Evolutionary conservation across 1,140 invertebrate genomes (phyloP).

Genomic region (Aradophagus sp.): DNA sequence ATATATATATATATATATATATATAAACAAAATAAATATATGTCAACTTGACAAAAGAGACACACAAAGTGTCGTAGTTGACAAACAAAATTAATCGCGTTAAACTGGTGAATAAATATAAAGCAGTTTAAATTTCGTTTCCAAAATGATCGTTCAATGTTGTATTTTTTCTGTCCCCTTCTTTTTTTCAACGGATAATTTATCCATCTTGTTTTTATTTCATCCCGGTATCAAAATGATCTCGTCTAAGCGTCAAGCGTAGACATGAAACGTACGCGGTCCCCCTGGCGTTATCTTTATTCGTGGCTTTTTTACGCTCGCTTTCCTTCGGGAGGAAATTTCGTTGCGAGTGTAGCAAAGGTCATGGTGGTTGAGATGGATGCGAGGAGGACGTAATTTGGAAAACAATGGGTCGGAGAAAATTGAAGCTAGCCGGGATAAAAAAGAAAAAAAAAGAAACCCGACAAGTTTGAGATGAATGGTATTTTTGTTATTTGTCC

Average conservation of each 20-base stretch:
- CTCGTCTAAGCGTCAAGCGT: conserved; percentile 42
- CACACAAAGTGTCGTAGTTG: no score
- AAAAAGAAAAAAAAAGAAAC: conserved; percentile 38
- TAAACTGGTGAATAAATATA: no score
- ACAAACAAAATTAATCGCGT: no score
- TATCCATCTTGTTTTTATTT: conserved; percentile 46
- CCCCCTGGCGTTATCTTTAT: conserved; percentile 51
- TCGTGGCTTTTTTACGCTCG: conserved; percentile 53
- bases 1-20: no score
- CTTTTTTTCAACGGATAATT: conserved; percentile 16
- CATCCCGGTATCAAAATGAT: conserved; percentile 54
- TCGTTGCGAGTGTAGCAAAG: conserved; percentile 54
- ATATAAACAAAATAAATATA: no score
- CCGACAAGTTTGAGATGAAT: conserved; percentile 57
- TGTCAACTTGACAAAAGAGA: no score
- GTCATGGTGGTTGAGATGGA: conserved; percentile 56
- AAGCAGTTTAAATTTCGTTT: no score
- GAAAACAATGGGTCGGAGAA: conserved; percentile 58
- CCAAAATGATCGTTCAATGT: no score
- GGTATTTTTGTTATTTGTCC: conserved; percentile 51
- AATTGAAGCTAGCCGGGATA: conserved; percentile 51
- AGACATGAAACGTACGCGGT: conserved; percentile 33
- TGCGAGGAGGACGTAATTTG: conserved; percentile 55
- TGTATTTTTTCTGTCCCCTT: no score
- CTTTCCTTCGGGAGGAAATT: conserved; percentile 53